Percentiles rank a stretch among this genome's conserved stretches.
Conservation (phyloP, 1,140 invertebrate genomes). For the Drosophila saltans region DNA sequence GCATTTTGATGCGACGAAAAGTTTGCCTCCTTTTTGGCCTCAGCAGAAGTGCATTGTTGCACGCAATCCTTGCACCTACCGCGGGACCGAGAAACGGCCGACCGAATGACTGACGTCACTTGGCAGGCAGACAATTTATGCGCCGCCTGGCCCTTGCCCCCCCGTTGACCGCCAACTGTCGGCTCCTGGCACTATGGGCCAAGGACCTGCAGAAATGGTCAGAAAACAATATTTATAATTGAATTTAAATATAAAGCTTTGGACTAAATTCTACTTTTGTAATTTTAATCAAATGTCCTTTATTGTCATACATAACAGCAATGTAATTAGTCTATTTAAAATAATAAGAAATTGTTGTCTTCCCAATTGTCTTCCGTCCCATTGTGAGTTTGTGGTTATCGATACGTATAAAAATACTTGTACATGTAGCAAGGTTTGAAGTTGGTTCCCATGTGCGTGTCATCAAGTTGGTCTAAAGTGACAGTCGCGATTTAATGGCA, state of each 20-base stretch:
- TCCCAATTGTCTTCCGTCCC: background rate
- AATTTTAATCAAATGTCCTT: no score
- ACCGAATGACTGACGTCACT: slow-evolving; percentile 74
- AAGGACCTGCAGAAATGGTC: no score
- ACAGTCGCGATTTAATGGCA: slow-evolving; percentile 82
- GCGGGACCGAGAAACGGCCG: slow-evolving; percentile 42
- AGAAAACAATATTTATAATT: background rate
- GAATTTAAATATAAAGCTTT: no score
- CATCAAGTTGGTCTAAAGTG: slow-evolving; percentile 83
- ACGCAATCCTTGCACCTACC: slow-evolving; percentile 77
- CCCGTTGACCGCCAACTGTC: slow-evolving; percentile 17
- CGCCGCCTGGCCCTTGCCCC: slow-evolving; percentile 46
- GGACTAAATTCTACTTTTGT: no score
- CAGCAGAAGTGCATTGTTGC: slow-evolving; percentile 76
- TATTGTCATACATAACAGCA: no score
- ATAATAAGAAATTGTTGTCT: no score
- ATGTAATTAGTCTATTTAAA: no score
- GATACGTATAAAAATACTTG: slow-evolving; percentile 38
- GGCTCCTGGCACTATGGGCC: background rate
- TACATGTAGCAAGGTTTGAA: slow-evolving; percentile 25
- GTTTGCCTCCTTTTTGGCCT: slow-evolving; percentile 35
- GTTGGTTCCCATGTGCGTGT: slow-evolving; percentile 72
- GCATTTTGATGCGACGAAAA: slow-evolving; percentile 80
- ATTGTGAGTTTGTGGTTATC: slow-evolving; percentile 31
- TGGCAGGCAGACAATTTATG: slow-evolving; percentile 79